Evolutionary conservation across 2,888 invertebrate species (phyloP).

Genomic region (Phengaris alcon): DNA sequence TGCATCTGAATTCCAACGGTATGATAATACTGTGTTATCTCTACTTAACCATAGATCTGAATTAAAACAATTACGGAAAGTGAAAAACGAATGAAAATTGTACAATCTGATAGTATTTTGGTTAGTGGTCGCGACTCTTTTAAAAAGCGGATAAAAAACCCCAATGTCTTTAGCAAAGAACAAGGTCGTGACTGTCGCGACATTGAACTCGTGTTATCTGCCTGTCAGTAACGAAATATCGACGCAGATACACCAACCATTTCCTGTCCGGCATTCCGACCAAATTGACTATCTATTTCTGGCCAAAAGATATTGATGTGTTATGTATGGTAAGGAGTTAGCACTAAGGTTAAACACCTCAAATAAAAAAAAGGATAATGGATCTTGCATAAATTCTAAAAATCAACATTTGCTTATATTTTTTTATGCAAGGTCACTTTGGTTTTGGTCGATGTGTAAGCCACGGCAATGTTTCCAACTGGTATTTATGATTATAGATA

Average conservation of each 20-base stretch:
- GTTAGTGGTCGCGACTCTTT: too few species aligned
- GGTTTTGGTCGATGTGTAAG: neutral
- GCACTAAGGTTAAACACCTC: neutral
- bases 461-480: neutral
- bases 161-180: slow-evolving; percentile 55
- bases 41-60: too few species aligned
- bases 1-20: too few species aligned
- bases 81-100: too few species aligned
- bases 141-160: slow-evolving; percentile 53
- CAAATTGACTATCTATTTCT: slow-evolving; percentile 16
- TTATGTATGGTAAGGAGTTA: neutral
- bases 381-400: neutral
- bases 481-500: too few species aligned
- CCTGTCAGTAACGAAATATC: slow-evolving; percentile 64
- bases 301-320: neutral
- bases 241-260: slow-evolving; percentile 60
- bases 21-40: too few species aligned
- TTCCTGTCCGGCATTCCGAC: slow-evolving; percentile 52
- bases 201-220: slow-evolving; percentile 63
- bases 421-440: slow-evolving; percentile 1
- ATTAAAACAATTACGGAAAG: too few species aligned
- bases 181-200: slow-evolving; percentile 67
- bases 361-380: neutral
- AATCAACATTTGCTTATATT: neutral
- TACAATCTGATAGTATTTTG: too few species aligned